phyloP scores from a whole-genome alignment of 2,888 invertebrate species.

The Conchocele bisecta region DNA sequence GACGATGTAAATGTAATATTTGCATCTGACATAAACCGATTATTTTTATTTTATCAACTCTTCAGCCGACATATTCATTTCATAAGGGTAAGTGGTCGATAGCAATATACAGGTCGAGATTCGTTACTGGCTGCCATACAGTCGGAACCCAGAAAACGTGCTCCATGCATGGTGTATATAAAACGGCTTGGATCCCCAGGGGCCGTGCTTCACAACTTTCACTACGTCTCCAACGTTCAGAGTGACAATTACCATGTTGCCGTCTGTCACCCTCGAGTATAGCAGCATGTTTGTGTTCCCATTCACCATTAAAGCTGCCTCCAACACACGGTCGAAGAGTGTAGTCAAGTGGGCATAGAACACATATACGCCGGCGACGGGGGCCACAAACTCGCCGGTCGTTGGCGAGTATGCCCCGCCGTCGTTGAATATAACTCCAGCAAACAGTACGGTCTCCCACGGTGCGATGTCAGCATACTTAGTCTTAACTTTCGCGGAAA shows the following conservation, averaged over 20 bases:
- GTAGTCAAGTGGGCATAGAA: neutral
- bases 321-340: neutral
- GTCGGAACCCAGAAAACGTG: slow-evolving; percentile 1
- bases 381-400: neutral
- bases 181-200: neutral
- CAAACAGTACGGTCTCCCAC: neutral
- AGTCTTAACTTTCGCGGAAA: neutral
- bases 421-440: neutral
- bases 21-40: too few species aligned
- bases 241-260: neutral
- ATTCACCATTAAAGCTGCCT: neutral
- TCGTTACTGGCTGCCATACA: too few species aligned
- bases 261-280: neutral
- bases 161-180: neutral
- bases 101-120: too few species aligned
- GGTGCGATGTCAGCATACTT: neutral
- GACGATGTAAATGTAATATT: too few species aligned
- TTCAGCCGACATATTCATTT: too few species aligned
- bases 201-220: neutral
- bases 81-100: too few species aligned
- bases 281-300: neutral
- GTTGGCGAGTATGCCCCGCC: neutral
- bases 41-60: too few species aligned
- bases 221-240: neutral
- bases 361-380: neutral